Conservation (phyloP, 35 echinoderm and acorn worm species). For the Ophiothrix spiculata region DNA sequence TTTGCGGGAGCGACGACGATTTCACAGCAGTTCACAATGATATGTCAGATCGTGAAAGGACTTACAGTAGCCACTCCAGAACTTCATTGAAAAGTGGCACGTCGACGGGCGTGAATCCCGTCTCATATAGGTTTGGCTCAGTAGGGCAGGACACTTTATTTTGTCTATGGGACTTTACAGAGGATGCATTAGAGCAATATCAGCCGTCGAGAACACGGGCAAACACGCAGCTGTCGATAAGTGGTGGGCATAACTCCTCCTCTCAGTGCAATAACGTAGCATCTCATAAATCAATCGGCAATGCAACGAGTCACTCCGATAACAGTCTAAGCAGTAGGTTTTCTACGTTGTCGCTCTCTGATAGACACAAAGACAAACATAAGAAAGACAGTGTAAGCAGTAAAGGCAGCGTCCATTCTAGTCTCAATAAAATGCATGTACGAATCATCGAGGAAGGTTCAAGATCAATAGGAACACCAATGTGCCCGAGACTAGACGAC, state of each 20-base stretch:
- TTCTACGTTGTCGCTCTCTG: constrained; percentile 69
- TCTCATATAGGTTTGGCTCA: constrained; percentile 92
- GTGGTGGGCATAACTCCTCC: constrained; percentile 14
- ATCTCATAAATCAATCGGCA: constrained; percentile 42
- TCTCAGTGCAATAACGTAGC: constrained; percentile 90
- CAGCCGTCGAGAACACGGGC: constrained; percentile 81
- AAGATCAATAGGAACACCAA: constrained; percentile 77
- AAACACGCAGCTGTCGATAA: constrained; percentile 59
- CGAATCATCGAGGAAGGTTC: constrained; percentile 71
- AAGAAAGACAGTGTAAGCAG: constrained; percentile 94
- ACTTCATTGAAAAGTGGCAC: constrained; percentile 68
- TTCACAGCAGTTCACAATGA: constrained; percentile 48
- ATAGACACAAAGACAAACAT: constrained; percentile 88
- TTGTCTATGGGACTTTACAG: constrained; percentile 98
- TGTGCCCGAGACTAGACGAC: constrained; percentile 91
- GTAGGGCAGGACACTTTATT: constrained; percentile 96
- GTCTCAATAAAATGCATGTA: constrained; percentile 89
- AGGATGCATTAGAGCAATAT: constrained; percentile 71
- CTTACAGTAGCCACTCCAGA: constrained; percentile 83
- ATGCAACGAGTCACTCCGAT: constrained; percentile 53
- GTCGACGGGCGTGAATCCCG: constrained; percentile 33
- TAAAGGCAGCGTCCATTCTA: constrained; percentile 77
- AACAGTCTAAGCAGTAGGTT: constrained; percentile 66
- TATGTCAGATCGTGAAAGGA: constrained; percentile 55
- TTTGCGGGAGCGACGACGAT: constrained; percentile 94